Evolutionary conservation across 2,888 invertebrate genomes (phyloP).

Genomic region (Rhagophthalmus giganteus): DNA sequence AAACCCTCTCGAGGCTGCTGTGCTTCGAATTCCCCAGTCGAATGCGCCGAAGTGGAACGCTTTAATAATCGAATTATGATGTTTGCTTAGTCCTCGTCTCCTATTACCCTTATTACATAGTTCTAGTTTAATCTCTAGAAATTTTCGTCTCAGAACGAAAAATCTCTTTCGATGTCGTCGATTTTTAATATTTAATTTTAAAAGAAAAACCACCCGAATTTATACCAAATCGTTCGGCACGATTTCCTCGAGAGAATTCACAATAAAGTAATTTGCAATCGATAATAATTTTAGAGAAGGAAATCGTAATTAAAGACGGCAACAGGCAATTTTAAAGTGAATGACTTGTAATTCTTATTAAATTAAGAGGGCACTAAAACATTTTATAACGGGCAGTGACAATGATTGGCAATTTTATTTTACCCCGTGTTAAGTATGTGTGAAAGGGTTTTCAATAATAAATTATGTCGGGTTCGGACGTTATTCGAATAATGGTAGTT

Average conservation of each 20-base stretch:
- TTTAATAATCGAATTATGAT: conserved; percentile 45
- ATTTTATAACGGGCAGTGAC: conserved; percentile 6
- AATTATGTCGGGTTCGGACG: conserved; percentile 10
- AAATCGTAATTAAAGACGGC: too few relatives aligned
- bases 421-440: conserved; percentile 2
- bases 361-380: conserved; percentile 2
- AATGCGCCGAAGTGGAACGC: conserved; percentile 40
- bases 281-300: too few relatives aligned
- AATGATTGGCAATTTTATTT: conserved; percentile 18
- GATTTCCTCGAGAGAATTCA: too few relatives aligned
- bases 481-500: neutral
- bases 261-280: too few relatives aligned
- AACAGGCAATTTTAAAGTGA: too few relatives aligned
- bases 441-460: conserved; percentile 10
- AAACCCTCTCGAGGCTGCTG: conserved; percentile 40
- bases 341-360: conserved; percentile 13
- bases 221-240: neutral
- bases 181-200: neutral
- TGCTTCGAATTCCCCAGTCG: conserved; percentile 24
- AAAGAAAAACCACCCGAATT: neutral
- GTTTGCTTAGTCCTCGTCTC: conserved; percentile 37
- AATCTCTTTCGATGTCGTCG: too few relatives aligned
- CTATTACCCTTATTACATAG: too few relatives aligned
- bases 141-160: too few relatives aligned
- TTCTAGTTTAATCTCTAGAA: too few relatives aligned